A percentile compares a stretch with the other conserved stretches of the same genome.
Evolutionary conservation across 2,888 invertebrate species (phyloP).

Genomic region (Brachylomia viminalis): DNA sequence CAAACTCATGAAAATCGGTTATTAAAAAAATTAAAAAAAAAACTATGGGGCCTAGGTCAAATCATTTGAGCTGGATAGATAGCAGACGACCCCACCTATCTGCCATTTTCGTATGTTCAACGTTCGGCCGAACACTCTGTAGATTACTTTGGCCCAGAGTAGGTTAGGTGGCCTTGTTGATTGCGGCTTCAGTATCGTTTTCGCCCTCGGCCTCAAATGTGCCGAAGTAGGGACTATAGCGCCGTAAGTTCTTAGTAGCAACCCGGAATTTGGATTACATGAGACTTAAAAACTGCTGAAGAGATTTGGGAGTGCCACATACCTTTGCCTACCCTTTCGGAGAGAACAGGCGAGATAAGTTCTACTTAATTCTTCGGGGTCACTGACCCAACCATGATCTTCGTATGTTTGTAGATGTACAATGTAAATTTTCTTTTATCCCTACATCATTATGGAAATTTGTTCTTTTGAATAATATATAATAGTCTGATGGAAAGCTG

Average conservation of each 20-base stretch:
- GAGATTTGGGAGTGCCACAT: not conserved
- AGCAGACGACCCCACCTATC: no score
- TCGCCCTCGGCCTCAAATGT: not conserved
- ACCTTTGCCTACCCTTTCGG: not conserved
- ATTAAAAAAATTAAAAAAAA: no score
- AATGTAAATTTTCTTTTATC: constrained; percentile 42
- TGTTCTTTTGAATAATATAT: constrained; percentile 60
- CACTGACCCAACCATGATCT: constrained; percentile 15
- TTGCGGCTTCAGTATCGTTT: not conserved
- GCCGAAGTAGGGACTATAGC: not conserved
- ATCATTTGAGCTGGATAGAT: no score
- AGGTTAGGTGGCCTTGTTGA: no score
- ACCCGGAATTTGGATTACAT: not conserved
- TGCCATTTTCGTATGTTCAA: no score
- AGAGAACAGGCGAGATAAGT: not conserved
- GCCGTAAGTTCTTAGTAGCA: no score
- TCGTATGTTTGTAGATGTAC: constrained; percentile 22
- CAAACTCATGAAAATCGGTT: no score
- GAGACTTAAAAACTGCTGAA: not conserved
- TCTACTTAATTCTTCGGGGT: not conserved
- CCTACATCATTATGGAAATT: constrained; percentile 55
- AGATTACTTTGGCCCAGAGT: not conserved
- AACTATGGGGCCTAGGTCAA: no score
- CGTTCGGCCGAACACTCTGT: no score
- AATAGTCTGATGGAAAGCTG: constrained; percentile 47